A percentile compares a stretch with the other conserved stretches of the same genome.
phyloP scores from a whole-genome alignment of 2,888 invertebrate genomes.

The Cantharis nigra region DNA sequence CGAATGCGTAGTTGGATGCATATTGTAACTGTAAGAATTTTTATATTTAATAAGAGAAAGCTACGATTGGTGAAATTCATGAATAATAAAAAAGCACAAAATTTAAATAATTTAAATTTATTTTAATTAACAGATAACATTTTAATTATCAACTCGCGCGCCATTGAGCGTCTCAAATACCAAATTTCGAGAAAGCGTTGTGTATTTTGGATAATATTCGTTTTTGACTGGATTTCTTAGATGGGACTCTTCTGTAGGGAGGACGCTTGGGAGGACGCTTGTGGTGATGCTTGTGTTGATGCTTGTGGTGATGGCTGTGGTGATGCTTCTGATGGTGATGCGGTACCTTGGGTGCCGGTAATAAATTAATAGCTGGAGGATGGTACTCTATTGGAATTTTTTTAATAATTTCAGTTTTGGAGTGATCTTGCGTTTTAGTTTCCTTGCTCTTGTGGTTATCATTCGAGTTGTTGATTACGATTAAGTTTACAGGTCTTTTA shows the following conservation, averaged over 20 bases:
- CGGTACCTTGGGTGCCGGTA: neutral
- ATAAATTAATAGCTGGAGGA: neutral
- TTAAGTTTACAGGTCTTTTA: constrained; percentile 30
- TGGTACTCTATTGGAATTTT: neutral
- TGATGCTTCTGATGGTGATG: neutral
- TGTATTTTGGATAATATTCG: neutral
- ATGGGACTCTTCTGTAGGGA: neutral
- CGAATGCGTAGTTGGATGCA: constrained; percentile 58
- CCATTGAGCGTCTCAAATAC: neutral
- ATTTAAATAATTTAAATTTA: neutral
- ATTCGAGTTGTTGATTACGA: constrained; percentile 44
- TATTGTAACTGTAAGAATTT: constrained; percentile 46
- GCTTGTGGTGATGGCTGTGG: neutral
- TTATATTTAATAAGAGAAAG: neutral
- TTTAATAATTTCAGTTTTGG: neutral
- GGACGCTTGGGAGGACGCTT: neutral
- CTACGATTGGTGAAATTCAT: neutral
- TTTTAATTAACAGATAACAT: neutral
- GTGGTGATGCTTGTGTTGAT: neutral
- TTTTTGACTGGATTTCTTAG: neutral
- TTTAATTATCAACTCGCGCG: neutral
- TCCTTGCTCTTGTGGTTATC: constrained; percentile 29
- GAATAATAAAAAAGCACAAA: neutral
- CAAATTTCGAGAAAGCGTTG: neutral
- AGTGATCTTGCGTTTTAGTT: neutral